Base-by-base conservation (phyloP, 2,888 invertebrate genomes). In the Callimorpha dominula region DNA sequence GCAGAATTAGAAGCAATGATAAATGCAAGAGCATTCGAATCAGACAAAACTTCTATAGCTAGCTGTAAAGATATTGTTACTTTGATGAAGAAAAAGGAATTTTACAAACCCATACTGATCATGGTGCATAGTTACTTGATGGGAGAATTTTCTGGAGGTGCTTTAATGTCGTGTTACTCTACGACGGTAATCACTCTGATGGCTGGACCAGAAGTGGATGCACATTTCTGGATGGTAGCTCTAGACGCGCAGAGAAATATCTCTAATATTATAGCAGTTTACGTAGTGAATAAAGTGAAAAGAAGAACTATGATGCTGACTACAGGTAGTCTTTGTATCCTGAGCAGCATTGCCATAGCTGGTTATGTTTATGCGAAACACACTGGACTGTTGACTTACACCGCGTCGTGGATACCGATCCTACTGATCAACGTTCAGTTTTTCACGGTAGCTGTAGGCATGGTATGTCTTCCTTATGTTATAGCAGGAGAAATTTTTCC, bases 401-500 rank as follows among this genome's bases (percentile, higher is more conserved):
- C 89, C 17, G 86, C 87, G 31, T 79, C 92, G 0, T 95, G 94
- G 93, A 74, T 94, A 9, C 91, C 96, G 0, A 87, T 95, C 79
- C 74, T 95, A 75, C 85, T 95, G 80, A 84, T 96, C 66, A 86
- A 97, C 82, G 79, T 92, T 4, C 96, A 96, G 73, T 96, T 96
- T 40, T 90, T 94, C 2, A 94, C 96, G 17, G 92, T 96, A 3
- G 93, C 95, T 7, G 88, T 96, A 1, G 97, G 97, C 0, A 90
- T 96, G 80, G 91, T 96, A 5, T 96, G 97, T 0, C 84, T 97
- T 62, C 97, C 97, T 0, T 97, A 96, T 92, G 96, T 97, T 5
- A 96, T 97, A 90, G 96, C 96, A 66, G 97, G 97, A 0, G 97
- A 97, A 86, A 92, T 97, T 0, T 97, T 97, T 79, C 95, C 97